Percentiles rank a stretch among this genome's conserved stretches.
phyloP scores from a whole-genome alignment of 2,797 vertebrate genomes.

The Chaetodon trifasciatus region DNA sequence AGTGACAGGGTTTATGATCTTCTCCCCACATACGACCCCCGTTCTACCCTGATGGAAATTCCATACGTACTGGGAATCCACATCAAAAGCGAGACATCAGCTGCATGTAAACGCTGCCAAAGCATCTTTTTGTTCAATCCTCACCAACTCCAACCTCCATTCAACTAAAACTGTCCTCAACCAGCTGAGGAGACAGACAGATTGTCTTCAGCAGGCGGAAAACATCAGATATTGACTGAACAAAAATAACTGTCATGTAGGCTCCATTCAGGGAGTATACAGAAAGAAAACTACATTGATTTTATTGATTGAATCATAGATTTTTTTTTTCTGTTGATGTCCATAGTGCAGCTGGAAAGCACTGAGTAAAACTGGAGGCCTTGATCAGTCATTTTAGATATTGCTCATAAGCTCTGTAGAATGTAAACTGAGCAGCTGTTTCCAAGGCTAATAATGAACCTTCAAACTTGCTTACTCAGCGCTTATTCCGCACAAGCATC shows the following conservation, averaged over 20 bases:
- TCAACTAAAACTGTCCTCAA: not conserved
- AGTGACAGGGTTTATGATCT: not conserved
- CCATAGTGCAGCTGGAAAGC: not conserved
- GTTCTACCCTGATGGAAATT: conserved; percentile 3
- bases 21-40: not conserved
- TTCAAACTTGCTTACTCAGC: not conserved
- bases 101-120: not conserved
- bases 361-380: not conserved
- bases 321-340: not conserved
- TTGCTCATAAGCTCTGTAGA: not conserved
- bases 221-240: not conserved
- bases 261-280: not conserved
- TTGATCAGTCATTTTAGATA: not conserved
- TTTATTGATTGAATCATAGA: not conserved
- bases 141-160: not conserved
- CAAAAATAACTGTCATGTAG: not conserved
- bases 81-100: not conserved
- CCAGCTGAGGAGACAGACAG: not conserved
- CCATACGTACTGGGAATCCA: not conserved
- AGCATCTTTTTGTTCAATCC: not conserved
- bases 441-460: not conserved
- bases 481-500: not conserved
- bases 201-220: not conserved
- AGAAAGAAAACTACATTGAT: not conserved
- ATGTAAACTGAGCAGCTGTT: too few relatives aligned